Base-by-base conservation (phyloP, 2,888 invertebrate genomes). In the Acanthococcus lagerstroemiae region DNA sequence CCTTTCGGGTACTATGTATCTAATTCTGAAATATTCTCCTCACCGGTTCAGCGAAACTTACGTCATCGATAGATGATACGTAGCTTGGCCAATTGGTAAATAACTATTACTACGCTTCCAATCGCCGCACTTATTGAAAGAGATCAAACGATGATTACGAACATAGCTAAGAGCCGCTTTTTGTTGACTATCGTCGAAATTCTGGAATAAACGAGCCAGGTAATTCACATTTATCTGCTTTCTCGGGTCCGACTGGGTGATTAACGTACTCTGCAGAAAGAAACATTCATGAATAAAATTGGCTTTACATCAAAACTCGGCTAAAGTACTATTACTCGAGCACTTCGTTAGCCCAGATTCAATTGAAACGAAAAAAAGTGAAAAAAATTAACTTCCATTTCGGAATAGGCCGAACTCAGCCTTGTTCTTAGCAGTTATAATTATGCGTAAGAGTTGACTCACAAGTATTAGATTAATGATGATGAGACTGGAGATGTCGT, bases 31-130 rank as follows among this genome's bases (percentile, higher is more conserved):
- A n/a, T n/a, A n/a, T n/a, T n/a, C n/a, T n/a, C n/a, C n/a, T n/a
- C n/a, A n/a, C n/a, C n/a, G n/a, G n/a, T n/a, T n/a, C n/a, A n/a
- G n/a, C n/a, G n/a, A n/a, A 9, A 30, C 66, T 57, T 46, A 66
- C 66, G 57, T 66, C 15, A 56, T 27, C 12, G 66, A 66, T 22
- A 57, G 55, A 30, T 66, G 66, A 24, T 57, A 66, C 12, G 50
- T 50, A 27, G 56, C 66, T 30, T 48, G 44, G 6, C 66, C 66
- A n/a, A 66, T n/a, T 2, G 57, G 66, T n/a, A 66, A 54, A n/a
- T 45, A 25, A 37, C 27, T 21, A 4, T 17, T 5, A 25, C 44
- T 54, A 30, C 52, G 50, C 6, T 27, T 21, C 7, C 63, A 37
- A 17, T 63, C 52, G 15, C 21, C 37, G 21, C 30, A 63, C 17